phyloP scores from a whole-genome alignment of 2,888 invertebrate species.

The Caenorhabditis afra region DNA sequence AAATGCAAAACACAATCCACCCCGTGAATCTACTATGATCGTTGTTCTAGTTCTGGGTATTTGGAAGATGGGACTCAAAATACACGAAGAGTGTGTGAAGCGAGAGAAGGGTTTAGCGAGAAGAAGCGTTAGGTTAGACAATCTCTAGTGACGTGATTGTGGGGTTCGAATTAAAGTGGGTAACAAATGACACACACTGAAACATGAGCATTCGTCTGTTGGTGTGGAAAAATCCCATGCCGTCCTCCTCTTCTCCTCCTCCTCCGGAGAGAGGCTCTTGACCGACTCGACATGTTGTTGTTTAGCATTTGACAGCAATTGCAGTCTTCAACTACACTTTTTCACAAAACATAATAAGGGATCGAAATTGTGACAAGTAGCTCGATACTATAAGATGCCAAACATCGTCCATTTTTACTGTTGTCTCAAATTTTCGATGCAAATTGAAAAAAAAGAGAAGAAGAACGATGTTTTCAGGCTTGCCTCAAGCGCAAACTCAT shows the following conservation, averaged over 20 bases:
- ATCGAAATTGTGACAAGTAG: not conserved
- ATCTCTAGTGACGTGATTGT: conserved; percentile 37
- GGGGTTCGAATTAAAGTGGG: conserved; percentile 48
- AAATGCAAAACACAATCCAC: not conserved
- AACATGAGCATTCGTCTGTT: conserved; percentile 45
- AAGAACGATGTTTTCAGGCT: not conserved
- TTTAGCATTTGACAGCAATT: conserved; percentile 25
- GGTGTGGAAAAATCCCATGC: conserved; percentile 51
- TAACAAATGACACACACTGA: conserved; percentile 46
- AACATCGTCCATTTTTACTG: conserved; percentile 11
- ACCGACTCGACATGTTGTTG: conserved; percentile 38
- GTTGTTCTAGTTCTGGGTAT: no score
- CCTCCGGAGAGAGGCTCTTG: conserved; percentile 20
- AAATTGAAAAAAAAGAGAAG: not conserved
- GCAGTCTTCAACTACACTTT: conserved; percentile 3
- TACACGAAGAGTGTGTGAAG: no score
- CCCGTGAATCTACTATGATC: no score
- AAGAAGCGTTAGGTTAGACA: conserved; percentile 3
- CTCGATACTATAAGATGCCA: conserved; percentile 12
- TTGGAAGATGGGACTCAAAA: no score
- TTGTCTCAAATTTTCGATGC: conserved; percentile 5
- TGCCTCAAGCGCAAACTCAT: no score
- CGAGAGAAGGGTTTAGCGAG: no score
- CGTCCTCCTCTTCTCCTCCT: not conserved
- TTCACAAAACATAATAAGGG: not conserved